Conservation (phyloP, 2,113 vertebrate species). For the Myiagra hebetior region DNA sequence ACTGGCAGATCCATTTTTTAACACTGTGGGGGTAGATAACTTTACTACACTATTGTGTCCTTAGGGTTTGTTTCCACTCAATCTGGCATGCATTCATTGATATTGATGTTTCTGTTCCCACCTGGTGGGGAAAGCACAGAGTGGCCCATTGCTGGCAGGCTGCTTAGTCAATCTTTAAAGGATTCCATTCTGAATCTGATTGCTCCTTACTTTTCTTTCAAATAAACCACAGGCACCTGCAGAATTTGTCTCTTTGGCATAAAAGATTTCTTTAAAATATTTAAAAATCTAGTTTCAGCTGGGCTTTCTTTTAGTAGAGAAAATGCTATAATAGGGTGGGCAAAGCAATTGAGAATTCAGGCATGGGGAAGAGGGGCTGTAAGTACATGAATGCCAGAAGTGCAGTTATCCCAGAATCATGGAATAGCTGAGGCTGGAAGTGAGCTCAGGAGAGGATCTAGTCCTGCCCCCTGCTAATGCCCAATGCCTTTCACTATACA, state of each 20-base stretch:
- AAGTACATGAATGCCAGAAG: background rate
- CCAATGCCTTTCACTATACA: background rate
- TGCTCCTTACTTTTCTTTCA: background rate
- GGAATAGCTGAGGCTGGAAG: background rate
- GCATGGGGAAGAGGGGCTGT: rapidly evolving
- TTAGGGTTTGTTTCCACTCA: background rate
- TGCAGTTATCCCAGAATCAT: background rate
- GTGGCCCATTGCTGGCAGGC: background rate
- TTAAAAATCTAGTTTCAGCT: background rate
- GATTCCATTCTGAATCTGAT: background rate
- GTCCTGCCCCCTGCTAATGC: background rate
- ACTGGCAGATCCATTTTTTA: background rate
- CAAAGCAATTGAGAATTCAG: background rate
- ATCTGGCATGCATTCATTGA: background rate
- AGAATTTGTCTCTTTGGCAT: background rate
- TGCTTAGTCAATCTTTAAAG: background rate
- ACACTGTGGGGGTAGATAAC: background rate
- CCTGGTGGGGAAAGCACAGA: background rate
- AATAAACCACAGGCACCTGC: background rate
- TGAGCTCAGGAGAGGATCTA: background rate
- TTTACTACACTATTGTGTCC: background rate
- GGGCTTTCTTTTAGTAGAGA: background rate
- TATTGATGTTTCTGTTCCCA: background rate
- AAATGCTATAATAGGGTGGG: background rate
- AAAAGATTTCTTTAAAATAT: background rate